phyloP scores from a whole-genome alignment of 2,113 vertebrate species.

The Paramisgurnus dabryanus region DNA sequence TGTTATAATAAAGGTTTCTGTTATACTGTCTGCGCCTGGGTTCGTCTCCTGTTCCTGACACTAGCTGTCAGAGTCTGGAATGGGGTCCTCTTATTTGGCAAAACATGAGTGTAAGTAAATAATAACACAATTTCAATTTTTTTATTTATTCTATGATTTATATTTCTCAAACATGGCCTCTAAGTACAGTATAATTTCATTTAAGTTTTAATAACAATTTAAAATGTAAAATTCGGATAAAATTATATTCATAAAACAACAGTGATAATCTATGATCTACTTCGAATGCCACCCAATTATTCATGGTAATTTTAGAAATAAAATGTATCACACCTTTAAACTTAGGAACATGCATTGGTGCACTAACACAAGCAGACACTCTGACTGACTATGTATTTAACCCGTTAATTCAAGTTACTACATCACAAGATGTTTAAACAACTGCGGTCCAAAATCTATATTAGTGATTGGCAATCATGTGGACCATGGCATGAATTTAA shows the following conservation, averaged over 20 bases:
- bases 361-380: slow-evolving; percentile 30
- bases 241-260: not conserved
- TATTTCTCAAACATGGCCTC: not conserved
- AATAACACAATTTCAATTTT: not conserved
- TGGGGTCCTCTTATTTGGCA: no score
- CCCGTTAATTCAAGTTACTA: not conserved
- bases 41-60: no score
- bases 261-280: not conserved
- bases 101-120: no score
- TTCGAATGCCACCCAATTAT: not conserved
- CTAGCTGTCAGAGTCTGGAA: no score
- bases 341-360: slow-evolving; percentile 49
- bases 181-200: not conserved
- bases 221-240: not conserved
- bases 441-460: not conserved
- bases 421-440: slow-evolving; percentile 24
- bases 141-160: not conserved
- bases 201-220: not conserved
- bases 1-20: no score
- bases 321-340: not conserved
- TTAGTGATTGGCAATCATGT: slow-evolving; percentile 41
- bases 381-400: not conserved
- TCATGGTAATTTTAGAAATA: not conserved
- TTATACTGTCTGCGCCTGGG: no score
- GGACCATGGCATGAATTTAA: slow-evolving; percentile 1